A percentile compares a stretch with the other conserved stretches of the same genome.
phyloP scores from a whole-genome alignment of 2,888 invertebrate genomes.

The Andrena fulva region DNA sequence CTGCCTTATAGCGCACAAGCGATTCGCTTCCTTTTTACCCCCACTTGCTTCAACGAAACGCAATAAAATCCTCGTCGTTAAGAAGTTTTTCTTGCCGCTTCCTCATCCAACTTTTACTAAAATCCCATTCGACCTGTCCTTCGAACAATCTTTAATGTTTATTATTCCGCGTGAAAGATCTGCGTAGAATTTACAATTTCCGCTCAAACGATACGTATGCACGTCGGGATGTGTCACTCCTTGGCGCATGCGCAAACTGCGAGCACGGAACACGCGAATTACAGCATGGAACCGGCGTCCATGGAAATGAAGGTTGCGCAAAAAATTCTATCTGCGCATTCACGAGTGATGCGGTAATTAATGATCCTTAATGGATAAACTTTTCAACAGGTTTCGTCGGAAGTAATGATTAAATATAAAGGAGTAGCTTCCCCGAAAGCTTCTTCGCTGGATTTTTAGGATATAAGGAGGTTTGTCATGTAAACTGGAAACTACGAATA shows the following conservation, averaged over 20 bases:
- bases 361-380: no score
- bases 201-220: constrained; percentile 23
- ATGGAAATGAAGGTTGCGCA: neutral
- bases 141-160: neutral
- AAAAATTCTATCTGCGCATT: constrained; percentile 10
- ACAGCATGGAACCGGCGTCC: constrained; percentile 1
- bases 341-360: neutral
- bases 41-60: neutral
- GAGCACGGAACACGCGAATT: constrained; percentile 32
- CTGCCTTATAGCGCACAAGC: constrained; percentile 39
- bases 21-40: constrained; percentile 28
- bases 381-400: no score
- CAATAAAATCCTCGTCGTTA: neutral
- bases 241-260: neutral
- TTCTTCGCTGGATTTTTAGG: neutral
- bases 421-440: neutral
- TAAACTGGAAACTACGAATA: constrained; percentile 2
- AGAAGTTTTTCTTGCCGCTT: neutral
- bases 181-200: constrained; percentile 26
- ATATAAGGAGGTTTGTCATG: neutral
- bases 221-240: constrained; percentile 3
- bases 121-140: neutral
- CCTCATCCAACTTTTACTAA: neutral
- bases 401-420: neutral
- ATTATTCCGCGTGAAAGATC: neutral